phyloP scores from a whole-genome alignment of 2,797 vertebrate species.

The Crypturellus tataupa region DNA sequence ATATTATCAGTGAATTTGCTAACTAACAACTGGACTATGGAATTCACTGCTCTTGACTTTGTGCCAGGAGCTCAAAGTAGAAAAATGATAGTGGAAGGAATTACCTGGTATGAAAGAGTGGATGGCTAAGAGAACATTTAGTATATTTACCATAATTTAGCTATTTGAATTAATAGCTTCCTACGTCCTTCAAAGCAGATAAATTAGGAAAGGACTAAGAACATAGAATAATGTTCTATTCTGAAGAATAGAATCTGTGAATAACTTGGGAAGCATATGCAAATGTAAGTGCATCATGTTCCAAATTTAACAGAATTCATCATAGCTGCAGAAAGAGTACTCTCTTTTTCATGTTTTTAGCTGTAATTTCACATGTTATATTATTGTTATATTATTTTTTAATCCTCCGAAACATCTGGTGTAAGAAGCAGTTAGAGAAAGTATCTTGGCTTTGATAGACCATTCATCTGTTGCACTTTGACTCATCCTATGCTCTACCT shows the following conservation, averaged over 20 bases:
- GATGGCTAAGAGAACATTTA: background rate
- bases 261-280: background rate
- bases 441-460: slow-evolving; percentile 16
- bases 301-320: background rate
- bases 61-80: slow-evolving; percentile 8
- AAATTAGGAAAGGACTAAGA: slow-evolving; percentile 13
- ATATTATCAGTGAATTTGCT: slow-evolving; percentile 26
- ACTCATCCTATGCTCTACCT: slow-evolving; percentile 53
- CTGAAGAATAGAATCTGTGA: background rate
- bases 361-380: background rate
- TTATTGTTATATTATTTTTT: background rate
- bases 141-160: background rate
- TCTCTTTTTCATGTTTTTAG: background rate
- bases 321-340: background rate
- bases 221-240: background rate
- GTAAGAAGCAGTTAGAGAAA: slow-evolving; percentile 23
- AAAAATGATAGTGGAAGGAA: background rate
- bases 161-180: background rate
- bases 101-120: background rate
- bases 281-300: background rate
- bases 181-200: slow-evolving; percentile 39
- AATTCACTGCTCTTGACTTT: slow-evolving; percentile 44
- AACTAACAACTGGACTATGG: slow-evolving; percentile 38
- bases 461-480: slow-evolving; percentile 35
- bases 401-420: slow-evolving; percentile 36